Evolutionary conservation across 2,113 vertebrate genomes (phyloP), one percentile per base, ranked within the genome.

Genomic region (Indicator indicator): DNA sequence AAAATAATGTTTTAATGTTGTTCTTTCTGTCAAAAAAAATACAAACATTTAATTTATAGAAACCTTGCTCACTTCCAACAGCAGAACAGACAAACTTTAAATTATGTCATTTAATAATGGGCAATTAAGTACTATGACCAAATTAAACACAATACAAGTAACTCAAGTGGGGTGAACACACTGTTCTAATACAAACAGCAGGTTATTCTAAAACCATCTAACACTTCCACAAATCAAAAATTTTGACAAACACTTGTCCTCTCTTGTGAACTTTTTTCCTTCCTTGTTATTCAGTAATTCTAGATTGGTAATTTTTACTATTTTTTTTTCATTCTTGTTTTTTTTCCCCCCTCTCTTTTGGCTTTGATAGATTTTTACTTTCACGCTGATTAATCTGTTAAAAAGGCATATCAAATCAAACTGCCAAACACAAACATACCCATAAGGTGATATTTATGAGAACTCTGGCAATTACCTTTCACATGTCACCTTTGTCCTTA

Each of bases 11-110:
- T n/a, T 71, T 64, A 9, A 71, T 56, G 27, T 19, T 68, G 16
- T 65, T 86, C 62, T 84, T 65, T 86, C 62, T 84, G 75, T 62
- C 83, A 93, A 58, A 56, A 89, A 76, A 95, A 94, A 86, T 2
- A 12, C 9, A 75, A 86, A 48, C 32, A 26, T 42, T 67, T 58
- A 86, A 68, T 90, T 88, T 84, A 79, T 38, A 91, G 72, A 76
- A 89, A 58, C 59, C 28, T 82, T 24, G 46, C 21, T 91, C 71
- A 59, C 56, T 69, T 94, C 75, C 67, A 69, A 73, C 23, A 85
- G 71, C 64, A 70, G 55, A 69, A 83, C 2, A 91, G 59, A 82
- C 44, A 82, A 85, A 88, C n/a, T 74, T 83, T 32, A 75, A 81
- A 56, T 42, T 33, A 54, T 82, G 54, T 32, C 38, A 54, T 56